Base-by-base conservation (phyloP, 2,113 vertebrate species). In the Chloropsis hardwickii region DNA sequence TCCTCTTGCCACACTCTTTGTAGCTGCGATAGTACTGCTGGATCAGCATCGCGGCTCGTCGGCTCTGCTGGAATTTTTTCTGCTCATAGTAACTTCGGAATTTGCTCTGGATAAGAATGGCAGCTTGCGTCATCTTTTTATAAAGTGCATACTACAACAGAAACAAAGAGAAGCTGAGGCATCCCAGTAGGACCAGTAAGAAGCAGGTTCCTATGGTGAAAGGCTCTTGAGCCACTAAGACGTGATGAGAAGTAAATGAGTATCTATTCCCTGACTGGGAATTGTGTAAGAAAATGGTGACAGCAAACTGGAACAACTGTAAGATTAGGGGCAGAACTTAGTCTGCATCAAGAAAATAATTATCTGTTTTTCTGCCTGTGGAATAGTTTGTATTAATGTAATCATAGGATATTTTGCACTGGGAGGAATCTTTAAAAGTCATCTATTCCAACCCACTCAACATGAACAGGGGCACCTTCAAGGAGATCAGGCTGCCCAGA, bases 111-210 rank as follows among this genome's bases (percentile, higher is more conserved):
- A 99, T 99, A 88, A 99, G 99, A 98, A 99, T 99, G 98, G 99
- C 99, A 97, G 99, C 99, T 98, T 99, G 99, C 61, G 99, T 99
- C 99, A 99, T 99, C 99, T 99, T 99, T 98, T 99, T 99, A 98
- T 99, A 99, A 99, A 99, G 99, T 99, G 99, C 99, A 98, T 99
- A 99, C 99, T 99, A 98, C 77, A 88, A 95, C 70, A 97, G 94
- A 96, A 89, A 95, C 84, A 96, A 91, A 93, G 90, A 94, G 44
- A 86, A 39, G 79, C 50, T 87, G 33, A 58, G 73, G 81, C 72
- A 54, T 37, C 51, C 53, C 57, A 6, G 23, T 3, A 37, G 81
- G 58, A 18, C 7, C 51, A 88, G n/a, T 9, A 9, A 69, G 58
- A 73, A 45, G 70, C 24, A 64, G 24, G 35, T 39, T 88, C n/a